These are phyloP conservation scores for Malurus leucopterus DNA, from an alignment of 2,797 vertebrate species.

Conservation along the genomic window DNA sequence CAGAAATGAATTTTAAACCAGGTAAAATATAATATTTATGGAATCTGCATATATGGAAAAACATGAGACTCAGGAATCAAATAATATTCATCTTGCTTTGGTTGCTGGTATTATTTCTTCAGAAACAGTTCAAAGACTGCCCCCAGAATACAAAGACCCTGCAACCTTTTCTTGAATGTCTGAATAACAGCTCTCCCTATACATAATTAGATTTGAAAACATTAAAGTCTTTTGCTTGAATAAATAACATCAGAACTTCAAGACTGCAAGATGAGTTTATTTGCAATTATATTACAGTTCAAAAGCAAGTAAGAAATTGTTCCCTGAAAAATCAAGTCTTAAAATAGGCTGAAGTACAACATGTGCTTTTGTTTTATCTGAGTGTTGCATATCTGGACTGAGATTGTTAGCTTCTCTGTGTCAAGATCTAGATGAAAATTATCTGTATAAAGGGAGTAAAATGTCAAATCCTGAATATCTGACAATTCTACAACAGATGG, in stretches of 20 bases:
- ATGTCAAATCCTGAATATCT: conserved; percentile 34
- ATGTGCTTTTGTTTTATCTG: conserved; percentile 3
- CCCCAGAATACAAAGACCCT: background rate
- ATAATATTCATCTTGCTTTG: background rate
- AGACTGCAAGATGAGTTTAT: background rate
- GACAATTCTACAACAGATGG: conserved; percentile 46
- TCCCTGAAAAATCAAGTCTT: conserved; percentile 4
- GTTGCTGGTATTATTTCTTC: background rate
- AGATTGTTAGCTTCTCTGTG: background rate
- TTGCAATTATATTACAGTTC: background rate
- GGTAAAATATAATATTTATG: background rate
- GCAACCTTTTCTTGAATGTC: background rate
- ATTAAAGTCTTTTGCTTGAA: background rate
- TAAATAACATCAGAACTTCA: conserved; percentile 25
- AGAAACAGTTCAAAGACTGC: background rate
- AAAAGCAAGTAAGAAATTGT: background rate
- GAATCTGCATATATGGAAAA: background rate
- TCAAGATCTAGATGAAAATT: conserved; percentile 13
- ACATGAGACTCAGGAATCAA: background rate
- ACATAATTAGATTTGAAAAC: conserved; percentile 27
- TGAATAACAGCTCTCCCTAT: background rate
- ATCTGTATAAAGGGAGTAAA: conserved; percentile 11
- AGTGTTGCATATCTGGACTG: background rate
- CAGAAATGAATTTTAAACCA: background rate
- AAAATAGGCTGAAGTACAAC: conserved; percentile 17